Conservation (phyloP, 2,797 vertebrate species). For the Scolopax bukidnonensis region DNA sequence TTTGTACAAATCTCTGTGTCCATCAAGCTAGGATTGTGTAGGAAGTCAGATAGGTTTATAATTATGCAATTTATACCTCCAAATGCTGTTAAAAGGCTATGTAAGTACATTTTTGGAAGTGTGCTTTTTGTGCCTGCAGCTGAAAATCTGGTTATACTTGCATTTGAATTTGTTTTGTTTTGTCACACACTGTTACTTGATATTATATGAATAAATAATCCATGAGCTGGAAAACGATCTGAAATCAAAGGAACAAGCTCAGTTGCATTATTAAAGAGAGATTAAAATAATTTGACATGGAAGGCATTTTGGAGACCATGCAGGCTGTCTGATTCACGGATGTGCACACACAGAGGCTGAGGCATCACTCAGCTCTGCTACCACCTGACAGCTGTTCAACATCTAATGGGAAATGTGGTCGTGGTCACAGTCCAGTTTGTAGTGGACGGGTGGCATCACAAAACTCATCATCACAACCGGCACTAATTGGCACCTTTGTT, state of each 20-base stretch:
- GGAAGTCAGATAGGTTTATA: not conserved
- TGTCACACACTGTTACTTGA: not conserved
- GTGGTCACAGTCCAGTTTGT: slow-evolving; percentile 40
- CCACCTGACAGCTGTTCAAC: slow-evolving; percentile 30
- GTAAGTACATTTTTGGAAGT: slow-evolving; percentile 3
- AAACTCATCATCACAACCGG: not conserved
- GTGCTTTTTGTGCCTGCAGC: slow-evolving; percentile 2
- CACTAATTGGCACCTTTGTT: slow-evolving; percentile 36
- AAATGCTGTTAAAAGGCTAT: not conserved
- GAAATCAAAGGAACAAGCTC: slow-evolving; percentile 23
- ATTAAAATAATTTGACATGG: slow-evolving; percentile 44
- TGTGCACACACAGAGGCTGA: not conserved
- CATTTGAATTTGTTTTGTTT: slow-evolving; percentile 41
- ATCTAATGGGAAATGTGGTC: slow-evolving; percentile 15
- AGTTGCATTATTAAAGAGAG: slow-evolving; percentile 36
- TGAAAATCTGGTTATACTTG: slow-evolving; percentile 11
- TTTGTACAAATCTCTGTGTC: not conserved
- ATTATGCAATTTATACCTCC: not conserved
- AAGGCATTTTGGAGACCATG: slow-evolving; percentile 29
- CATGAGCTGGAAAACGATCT: not conserved
- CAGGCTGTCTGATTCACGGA: not conserved
- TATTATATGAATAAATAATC: slow-evolving; percentile 46
- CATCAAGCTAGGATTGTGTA: not conserved
- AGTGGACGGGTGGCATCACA: not conserved
- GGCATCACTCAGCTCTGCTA: slow-evolving; percentile 14